Percentiles rank a stretch among this genome's conserved stretches.
Conservation (phyloP, 2,888 invertebrate species). For the Sinohyriopsis cumingii region DNA sequence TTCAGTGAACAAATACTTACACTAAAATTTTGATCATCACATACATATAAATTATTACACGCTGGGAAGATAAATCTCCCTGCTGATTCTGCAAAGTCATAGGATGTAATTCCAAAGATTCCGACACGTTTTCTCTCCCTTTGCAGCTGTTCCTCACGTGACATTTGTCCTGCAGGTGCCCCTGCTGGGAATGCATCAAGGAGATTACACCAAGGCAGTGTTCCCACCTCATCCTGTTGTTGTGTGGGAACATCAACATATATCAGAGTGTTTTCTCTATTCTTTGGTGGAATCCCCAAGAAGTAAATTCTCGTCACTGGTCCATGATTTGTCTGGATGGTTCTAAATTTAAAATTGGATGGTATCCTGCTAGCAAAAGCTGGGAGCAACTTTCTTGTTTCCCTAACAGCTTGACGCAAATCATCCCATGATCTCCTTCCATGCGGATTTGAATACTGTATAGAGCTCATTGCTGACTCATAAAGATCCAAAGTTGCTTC, state of each 20-base stretch:
- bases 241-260: conserved; percentile 83
- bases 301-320: conserved; percentile 83
- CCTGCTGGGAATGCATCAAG: conserved; percentile 80
- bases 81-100: conserved; percentile 86
- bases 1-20: conserved; percentile 22
- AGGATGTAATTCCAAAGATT: conserved; percentile 93
- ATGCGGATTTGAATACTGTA: conserved; percentile 15
- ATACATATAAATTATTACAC: conserved; percentile 89
- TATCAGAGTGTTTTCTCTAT: conserved; percentile 90
- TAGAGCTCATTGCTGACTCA: conserved; percentile 27
- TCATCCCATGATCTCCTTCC: conserved; percentile 66
- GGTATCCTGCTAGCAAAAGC: conserved; percentile 66
- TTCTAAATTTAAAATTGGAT: conserved; percentile 65
- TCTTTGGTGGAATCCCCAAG: conserved; percentile 88
- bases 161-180: conserved; percentile 78
- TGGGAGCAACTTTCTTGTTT: conserved; percentile 64
- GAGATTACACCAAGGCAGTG: conserved; percentile 82
- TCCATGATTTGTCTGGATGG: conserved; percentile 51
- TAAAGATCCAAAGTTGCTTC: conserved; percentile 49
- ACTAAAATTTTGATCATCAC: conserved; percentile 78
- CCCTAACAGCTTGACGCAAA: conserved; percentile 66
- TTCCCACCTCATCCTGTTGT: conserved; percentile 22
- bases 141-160: conserved; percentile 90
- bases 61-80: conserved; percentile 94
- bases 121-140: conserved; percentile 93